Conservation (phyloP, 2,797 vertebrate genomes). For the Siniperca obscura region DNA sequence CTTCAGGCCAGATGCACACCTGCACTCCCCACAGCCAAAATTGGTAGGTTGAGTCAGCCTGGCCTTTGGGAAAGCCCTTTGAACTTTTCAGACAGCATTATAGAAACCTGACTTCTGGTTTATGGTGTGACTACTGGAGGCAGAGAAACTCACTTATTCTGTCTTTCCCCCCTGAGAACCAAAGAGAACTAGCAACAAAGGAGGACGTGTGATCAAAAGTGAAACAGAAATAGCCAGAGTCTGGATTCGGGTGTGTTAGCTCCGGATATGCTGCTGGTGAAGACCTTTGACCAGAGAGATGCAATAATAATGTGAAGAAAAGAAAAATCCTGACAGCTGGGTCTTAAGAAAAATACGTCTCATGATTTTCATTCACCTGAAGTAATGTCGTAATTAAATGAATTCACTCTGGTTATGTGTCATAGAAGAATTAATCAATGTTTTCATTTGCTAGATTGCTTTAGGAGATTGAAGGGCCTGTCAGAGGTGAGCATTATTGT, state of each 20-base stretch:
- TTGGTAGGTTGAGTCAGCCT: slow-evolving; percentile 65
- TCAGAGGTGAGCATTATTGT: slow-evolving; percentile 50
- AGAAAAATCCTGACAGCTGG: background rate
- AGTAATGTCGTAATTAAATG: slow-evolving; percentile 32
- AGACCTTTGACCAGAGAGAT: background rate
- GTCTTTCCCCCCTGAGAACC: slow-evolving; percentile 16
- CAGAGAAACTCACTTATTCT: background rate
- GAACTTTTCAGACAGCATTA: slow-evolving; percentile 63
- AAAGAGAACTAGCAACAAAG: background rate
- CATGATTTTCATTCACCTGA: slow-evolving; percentile 19
- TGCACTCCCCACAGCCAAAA: slow-evolving; percentile 74
- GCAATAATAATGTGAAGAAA: background rate
- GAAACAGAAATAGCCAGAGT: background rate
- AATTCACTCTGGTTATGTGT: slow-evolving; percentile 28
- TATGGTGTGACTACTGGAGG: slow-evolving; percentile 57
- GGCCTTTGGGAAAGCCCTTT: slow-evolving; percentile 67
- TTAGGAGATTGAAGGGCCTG: slow-evolving; percentile 45
- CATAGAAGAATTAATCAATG: slow-evolving; percentile 46
- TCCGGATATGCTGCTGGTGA: background rate
- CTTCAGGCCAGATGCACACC: slow-evolving; percentile 77
- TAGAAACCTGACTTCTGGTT: slow-evolving; percentile 48
- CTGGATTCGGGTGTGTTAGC: background rate
- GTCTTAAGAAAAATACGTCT: slow-evolving; percentile 2
- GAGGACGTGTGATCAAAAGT: background rate
- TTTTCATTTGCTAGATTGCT: slow-evolving; percentile 68